Percentiles rank a stretch among this genome's conserved stretches.
These are phyloP conservation scores for Bombus turneri DNA, from an alignment of 1,140 invertebrate species.

Conservation along the genomic window DNA sequence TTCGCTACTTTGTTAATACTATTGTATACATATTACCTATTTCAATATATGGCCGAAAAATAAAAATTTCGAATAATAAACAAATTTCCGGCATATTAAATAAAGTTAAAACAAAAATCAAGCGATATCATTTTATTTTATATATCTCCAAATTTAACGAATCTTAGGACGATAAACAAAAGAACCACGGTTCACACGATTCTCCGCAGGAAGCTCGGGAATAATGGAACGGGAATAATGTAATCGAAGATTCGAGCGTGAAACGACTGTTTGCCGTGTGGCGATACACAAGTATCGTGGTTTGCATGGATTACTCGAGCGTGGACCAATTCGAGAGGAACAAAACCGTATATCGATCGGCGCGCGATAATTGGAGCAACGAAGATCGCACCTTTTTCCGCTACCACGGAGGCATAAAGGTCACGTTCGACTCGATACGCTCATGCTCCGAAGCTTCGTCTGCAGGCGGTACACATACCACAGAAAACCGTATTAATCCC, in stretches of 20 bases:
- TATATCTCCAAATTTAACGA: not conserved
- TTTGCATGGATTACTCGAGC: not conserved
- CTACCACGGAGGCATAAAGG: constrained; percentile 65
- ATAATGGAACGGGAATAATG: not conserved
- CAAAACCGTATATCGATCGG: constrained; percentile 5
- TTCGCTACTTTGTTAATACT: no score
- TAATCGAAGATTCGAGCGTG: not conserved
- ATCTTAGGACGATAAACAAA: not conserved
- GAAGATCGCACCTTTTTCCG: constrained; percentile 69
- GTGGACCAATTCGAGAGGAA: not conserved
- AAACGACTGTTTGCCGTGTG: not conserved
- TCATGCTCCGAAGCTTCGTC: constrained; percentile 46
- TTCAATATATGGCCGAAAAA: no score
- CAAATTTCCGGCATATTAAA: no score
- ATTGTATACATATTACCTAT: no score
- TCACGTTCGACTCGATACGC: constrained; percentile 71
- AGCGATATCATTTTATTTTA: not conserved
- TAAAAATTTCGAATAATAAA: no score
- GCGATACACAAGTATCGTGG: not conserved
- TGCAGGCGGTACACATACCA: constrained; percentile 29
- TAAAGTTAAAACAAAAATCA: not conserved
- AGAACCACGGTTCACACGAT: not conserved
- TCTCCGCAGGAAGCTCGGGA: not conserved
- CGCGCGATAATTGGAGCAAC: constrained; percentile 56
- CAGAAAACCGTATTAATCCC: constrained; percentile 62